Percentiles rank a stretch among this genome's conserved stretches.
Conservation (phyloP, 2,888 invertebrate species). For the Diarsia rubi region DNA sequence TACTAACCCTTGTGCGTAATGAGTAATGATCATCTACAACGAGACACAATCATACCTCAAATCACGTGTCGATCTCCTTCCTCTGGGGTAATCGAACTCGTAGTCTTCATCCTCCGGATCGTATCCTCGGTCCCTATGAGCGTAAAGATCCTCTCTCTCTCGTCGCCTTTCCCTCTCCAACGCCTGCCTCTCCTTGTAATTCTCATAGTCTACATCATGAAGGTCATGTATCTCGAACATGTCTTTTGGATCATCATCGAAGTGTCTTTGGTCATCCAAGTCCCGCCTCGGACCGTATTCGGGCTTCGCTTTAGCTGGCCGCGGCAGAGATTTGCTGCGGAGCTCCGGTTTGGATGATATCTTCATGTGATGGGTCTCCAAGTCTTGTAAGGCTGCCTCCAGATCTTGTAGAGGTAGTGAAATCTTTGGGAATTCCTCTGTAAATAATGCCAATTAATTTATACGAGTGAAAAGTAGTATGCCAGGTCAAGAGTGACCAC, state of each 20-base stretch:
- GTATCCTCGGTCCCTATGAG: conserved; percentile 80
- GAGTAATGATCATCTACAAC: background rate
- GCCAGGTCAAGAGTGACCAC: background rate
- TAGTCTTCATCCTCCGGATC: conserved; percentile 87
- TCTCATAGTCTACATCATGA: conserved; percentile 85
- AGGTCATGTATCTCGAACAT: conserved; percentile 86
- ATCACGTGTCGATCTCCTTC: conserved; percentile 73
- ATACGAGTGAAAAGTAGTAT: background rate
- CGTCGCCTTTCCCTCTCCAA: conserved; percentile 76
- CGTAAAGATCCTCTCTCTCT: conserved; percentile 75
- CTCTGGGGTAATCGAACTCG: conserved; percentile 81
- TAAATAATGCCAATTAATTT: conserved; percentile 30
- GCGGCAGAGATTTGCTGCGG: conserved; percentile 85
- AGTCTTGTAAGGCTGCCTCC: conserved; percentile 85
- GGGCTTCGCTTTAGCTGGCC: conserved; percentile 78
- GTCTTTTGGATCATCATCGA: conserved; percentile 84
- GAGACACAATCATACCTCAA: conserved; percentile 65
- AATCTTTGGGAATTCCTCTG: conserved; percentile 87
- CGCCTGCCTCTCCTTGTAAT: conserved; percentile 88
- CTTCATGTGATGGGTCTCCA: conserved; percentile 84
- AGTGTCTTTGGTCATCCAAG: conserved; percentile 77
- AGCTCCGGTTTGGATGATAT: conserved; percentile 75
- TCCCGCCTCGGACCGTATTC: conserved; percentile 82
- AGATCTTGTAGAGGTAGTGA: conserved; percentile 86
- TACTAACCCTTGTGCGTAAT: background rate